Percentiles rank a stretch among this genome's conserved stretches.
These are phyloP conservation scores for Brassicogethes aeneus DNA, from an alignment of 2,888 invertebrate species.

Conservation along the genomic window DNA sequence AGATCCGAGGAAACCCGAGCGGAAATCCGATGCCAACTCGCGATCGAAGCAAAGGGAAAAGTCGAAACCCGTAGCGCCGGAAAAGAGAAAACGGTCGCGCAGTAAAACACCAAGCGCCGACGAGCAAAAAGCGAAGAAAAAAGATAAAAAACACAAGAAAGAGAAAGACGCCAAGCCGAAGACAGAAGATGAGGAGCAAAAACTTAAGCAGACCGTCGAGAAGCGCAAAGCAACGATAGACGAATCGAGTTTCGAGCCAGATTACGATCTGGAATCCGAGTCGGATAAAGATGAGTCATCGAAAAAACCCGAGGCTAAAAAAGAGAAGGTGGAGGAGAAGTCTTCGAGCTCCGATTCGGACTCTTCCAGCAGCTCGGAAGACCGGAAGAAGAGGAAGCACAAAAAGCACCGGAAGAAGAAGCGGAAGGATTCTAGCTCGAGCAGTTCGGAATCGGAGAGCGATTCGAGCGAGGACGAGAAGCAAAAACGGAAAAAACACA, in stretches of 20 bases:
- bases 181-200: slow-evolving; percentile 31
- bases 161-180: slow-evolving; percentile 33
- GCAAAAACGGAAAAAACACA: slow-evolving; percentile 59
- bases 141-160: slow-evolving; percentile 43
- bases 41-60: neutral
- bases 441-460: slow-evolving; percentile 56
- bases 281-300: slow-evolving; percentile 47
- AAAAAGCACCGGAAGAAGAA: slow-evolving; percentile 46
- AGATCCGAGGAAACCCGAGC: slow-evolving; percentile 12
- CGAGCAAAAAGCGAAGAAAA: slow-evolving; percentile 29
- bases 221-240: slow-evolving; percentile 60
- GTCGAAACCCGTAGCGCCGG: too few relatives aligned
- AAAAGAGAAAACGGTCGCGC: slow-evolving; percentile 17
- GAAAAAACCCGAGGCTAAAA: slow-evolving; percentile 39
- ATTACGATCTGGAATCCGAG: slow-evolving; percentile 62
- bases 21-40: neutral
- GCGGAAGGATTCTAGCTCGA: slow-evolving; percentile 51
- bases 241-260: slow-evolving; percentile 66
- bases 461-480: slow-evolving; percentile 55
- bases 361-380: slow-evolving; percentile 35
- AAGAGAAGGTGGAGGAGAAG: slow-evolving; percentile 28
- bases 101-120: slow-evolving; percentile 24
- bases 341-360: slow-evolving; percentile 38
- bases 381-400: slow-evolving; percentile 33
- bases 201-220: slow-evolving; percentile 28